These are phyloP conservation scores for Peribatodes rhomboidaria DNA, from an alignment of 2,888 invertebrate species.

Conservation along the genomic window DNA sequence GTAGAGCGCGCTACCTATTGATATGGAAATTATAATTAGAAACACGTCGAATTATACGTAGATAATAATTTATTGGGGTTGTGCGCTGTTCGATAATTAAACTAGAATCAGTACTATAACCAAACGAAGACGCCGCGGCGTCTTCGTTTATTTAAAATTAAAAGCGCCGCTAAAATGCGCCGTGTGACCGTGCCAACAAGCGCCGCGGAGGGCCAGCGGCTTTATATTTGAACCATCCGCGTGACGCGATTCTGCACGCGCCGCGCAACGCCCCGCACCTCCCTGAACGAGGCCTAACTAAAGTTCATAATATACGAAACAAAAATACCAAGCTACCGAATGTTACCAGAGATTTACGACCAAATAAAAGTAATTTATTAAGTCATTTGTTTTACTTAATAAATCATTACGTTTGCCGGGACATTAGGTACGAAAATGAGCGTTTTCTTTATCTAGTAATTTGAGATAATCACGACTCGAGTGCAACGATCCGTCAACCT, in stretches of 20 bases:
- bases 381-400: constrained; percentile 28
- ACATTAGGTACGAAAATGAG: constrained; percentile 29
- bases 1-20: background rate
- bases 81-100: background rate
- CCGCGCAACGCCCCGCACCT: too few relatives aligned
- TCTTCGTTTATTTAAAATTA: too few relatives aligned
- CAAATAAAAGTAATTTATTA: constrained; percentile 25
- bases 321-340: constrained; percentile 10
- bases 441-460: constrained; percentile 28
- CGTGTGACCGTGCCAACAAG: too few relatives aligned
- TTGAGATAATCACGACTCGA: constrained; percentile 28
- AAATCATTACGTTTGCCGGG: constrained; percentile 25
- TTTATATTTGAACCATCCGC: too few relatives aligned
- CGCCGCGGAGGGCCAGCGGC: too few relatives aligned
- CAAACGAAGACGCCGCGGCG: too few relatives aligned
- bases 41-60: too few relatives aligned
- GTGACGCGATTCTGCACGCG: too few relatives aligned
- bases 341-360: constrained; percentile 21
- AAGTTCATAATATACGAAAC: background rate
- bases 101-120: background rate
- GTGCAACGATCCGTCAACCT: constrained; percentile 37
- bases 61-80: constrained; percentile 1
- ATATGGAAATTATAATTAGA: background rate
- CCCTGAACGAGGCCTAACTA: too few relatives aligned
- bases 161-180: too few relatives aligned